Base-by-base conservation (phyloP, 2,888 invertebrate species). In the Dasysyrphus tricinctus region DNA sequence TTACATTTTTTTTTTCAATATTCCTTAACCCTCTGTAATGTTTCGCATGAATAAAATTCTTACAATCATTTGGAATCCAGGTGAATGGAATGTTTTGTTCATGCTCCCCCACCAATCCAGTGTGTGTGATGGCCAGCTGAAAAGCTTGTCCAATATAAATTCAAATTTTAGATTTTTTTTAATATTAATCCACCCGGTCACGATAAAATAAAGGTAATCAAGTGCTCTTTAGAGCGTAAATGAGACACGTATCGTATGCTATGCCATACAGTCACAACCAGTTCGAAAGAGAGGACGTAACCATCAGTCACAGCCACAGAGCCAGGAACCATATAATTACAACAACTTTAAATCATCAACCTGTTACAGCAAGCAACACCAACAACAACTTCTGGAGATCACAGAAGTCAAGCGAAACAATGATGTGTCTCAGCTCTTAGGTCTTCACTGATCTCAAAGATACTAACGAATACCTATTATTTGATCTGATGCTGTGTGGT, bases 151-250 rank as follows among this genome's bases (percentile, higher is more conserved):
- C 16, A 34, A 19, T 37, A 49, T 34, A 37, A 49, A 49, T 67
- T 67, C 34, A 49, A 19, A 47, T 16, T 42, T 44, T 6, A 14
- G 14, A 51, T 32, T 32, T 63, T 47, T 34, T 34, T 34, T 9
- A 19, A 14, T 12, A 4, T 32, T 9, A 11, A 75, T 82, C 51
- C 82, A 76, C 79, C 86, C 75, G 86, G 74, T 78, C 86, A 86
- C 78, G 86, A 75, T 65, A 82, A 42, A 75, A 79, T 74, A 59
- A 86, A 86, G 86, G 86, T 86, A 86, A 86, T 86, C 86, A 86
- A 86, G 86, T 86, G 86, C 82, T 86, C 86, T 86, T 86, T 86
- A 75, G 63, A 78, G 39, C 44, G 19, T 54, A 79, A 86, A 82
- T 82, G 57, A 82, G 82, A 79, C 78, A 79, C 54, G 56, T 56